Conservation (phyloP, 64 coral and sea anemone genomes). For the Pocillopora damicornis region DNA sequence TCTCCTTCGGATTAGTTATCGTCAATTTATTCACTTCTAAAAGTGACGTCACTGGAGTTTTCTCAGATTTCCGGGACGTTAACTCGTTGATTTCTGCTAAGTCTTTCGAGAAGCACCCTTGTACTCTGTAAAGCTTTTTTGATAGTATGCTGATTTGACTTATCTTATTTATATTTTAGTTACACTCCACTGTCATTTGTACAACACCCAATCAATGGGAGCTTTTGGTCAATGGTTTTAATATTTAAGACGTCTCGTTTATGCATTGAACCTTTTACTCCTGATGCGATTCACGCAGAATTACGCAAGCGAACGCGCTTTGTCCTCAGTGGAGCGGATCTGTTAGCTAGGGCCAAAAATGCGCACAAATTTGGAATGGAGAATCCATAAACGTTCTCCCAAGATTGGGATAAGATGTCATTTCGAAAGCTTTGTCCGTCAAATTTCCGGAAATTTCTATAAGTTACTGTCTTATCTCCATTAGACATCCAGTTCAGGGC, state of each 20-base stretch:
- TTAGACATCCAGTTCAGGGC: too few relatives aligned
- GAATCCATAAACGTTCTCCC: too few relatives aligned
- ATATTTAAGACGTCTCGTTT: slow-evolving; percentile 35
- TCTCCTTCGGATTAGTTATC: slow-evolving; percentile 7
- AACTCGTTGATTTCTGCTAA: neutral
- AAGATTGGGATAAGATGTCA: too few relatives aligned
- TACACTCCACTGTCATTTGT: slow-evolving; percentile 25
- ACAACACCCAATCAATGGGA: slow-evolving; percentile 28
- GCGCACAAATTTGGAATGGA: too few relatives aligned
- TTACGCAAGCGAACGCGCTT: slow-evolving; percentile 53
- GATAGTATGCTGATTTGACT: slow-evolving; percentile 12
- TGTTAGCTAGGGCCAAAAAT: slow-evolving; percentile 20
- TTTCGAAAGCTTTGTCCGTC: too few relatives aligned
- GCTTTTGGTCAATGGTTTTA: slow-evolving; percentile 35
- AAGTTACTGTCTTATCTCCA: too few relatives aligned
- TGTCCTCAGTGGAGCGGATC: slow-evolving; percentile 51
- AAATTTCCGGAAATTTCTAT: too few relatives aligned
- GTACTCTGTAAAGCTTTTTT: slow-evolving; percentile 12
- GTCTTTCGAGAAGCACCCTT: slow-evolving; percentile 1
- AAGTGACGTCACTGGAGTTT: slow-evolving; percentile 11
- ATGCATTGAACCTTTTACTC: too few relatives aligned
- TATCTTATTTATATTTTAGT: slow-evolving; percentile 18
- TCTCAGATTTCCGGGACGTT: slow-evolving; percentile 1
- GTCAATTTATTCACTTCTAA: slow-evolving; percentile 9
- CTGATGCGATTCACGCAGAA: slow-evolving; percentile 21